Conservation (phyloP, 2,888 invertebrate genomes). For the Xylota sylvarum region DNA sequence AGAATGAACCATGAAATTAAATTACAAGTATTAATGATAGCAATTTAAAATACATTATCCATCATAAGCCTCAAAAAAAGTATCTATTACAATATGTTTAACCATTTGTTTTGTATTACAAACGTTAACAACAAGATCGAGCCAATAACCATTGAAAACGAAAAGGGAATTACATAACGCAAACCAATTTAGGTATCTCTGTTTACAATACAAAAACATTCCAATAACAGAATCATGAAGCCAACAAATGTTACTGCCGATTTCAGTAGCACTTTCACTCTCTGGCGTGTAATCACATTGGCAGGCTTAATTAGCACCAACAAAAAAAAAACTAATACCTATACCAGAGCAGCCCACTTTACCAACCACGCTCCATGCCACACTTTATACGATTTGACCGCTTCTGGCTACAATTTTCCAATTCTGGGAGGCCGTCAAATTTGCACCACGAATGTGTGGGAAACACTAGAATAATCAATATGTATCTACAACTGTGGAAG, state of each 20-base stretch:
- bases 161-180: constrained; percentile 13
- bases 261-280: constrained; percentile 56
- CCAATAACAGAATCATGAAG: constrained; percentile 33
- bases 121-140: neutral
- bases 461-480: constrained; percentile 20
- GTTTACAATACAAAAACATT: neutral
- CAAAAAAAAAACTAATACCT: constrained; percentile 12
- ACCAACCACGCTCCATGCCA: neutral
- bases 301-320: constrained; percentile 36
- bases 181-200: neutral
- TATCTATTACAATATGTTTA: neutral
- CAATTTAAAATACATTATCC: constrained; percentile 15
- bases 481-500: neutral
- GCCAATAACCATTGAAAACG: neutral
- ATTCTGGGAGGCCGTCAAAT: constrained; percentile 1
- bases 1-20: neutral
- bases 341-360: constrained; percentile 9
- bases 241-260: constrained; percentile 21
- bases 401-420: constrained; percentile 5
- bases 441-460: neutral
- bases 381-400: constrained; percentile 32
- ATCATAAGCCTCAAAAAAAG: neutral
- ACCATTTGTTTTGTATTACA: neutral
- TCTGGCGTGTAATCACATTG: constrained; percentile 30
- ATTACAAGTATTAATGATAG: neutral